Evolutionary conservation across 2,113 vertebrate species (phyloP).

Genomic region (Rhynchomys soricoides): DNA sequence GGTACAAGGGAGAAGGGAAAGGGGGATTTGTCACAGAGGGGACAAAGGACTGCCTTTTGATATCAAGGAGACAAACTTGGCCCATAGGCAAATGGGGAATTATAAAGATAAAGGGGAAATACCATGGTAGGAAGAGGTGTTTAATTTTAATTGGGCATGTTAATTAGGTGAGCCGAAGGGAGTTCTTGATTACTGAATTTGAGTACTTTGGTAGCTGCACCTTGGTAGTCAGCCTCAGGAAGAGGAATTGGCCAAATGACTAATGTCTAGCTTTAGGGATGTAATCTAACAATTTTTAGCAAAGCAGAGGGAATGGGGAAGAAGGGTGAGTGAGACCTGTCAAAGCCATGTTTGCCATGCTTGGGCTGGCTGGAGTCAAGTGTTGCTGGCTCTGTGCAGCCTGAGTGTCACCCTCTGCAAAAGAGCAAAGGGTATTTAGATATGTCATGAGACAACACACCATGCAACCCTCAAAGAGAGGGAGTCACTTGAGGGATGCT

Average conservation of each 20-base stretch:
- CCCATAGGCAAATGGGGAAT: background rate
- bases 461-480: background rate
- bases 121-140: background rate
- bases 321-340: background rate
- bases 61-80: background rate
- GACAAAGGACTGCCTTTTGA: background rate
- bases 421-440: background rate
- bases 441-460: too few relatives aligned
- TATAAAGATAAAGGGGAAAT: background rate
- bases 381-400: background rate
- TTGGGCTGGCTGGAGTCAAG: background rate
- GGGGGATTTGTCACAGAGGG: background rate
- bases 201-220: background rate
- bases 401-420: background rate
- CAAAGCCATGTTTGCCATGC: background rate
- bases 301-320: background rate
- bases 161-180: background rate
- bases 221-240: background rate
- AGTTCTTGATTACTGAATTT: background rate
- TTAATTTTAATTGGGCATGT: background rate
- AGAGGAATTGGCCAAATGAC: too few relatives aligned
- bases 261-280: too few relatives aligned
- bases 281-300: background rate
- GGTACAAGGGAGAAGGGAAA: background rate
- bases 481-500: background rate